Evolutionary conservation across 1,140 invertebrate species (phyloP).

Genomic region (Zeugodacus cucurbitae): DNA sequence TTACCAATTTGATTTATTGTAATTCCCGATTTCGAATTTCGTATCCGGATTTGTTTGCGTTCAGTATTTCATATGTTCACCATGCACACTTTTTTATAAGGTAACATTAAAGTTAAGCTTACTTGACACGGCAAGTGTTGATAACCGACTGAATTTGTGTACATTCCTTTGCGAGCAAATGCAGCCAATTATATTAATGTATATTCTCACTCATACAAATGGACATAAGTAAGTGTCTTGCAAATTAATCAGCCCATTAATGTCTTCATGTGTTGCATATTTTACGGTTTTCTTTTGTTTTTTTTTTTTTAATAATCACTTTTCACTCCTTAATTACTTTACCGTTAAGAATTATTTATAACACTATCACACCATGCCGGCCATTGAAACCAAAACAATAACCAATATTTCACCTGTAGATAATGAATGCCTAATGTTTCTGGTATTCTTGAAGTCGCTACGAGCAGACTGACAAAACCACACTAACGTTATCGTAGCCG

Average conservation of each 20-base stretch:
- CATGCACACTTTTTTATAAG: too few relatives aligned
- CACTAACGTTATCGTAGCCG: not conserved
- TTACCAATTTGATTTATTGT: too few relatives aligned
- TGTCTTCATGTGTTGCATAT: not conserved
- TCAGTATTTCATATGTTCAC: too few relatives aligned
- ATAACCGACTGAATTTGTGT: too few relatives aligned
- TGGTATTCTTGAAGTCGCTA: not conserved
- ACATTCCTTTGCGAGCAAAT: too few relatives aligned
- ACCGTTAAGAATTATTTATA: not conserved
- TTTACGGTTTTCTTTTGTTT: not conserved
- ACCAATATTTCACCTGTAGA: not conserved
- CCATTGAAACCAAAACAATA: not conserved
- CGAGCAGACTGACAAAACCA: not conserved
- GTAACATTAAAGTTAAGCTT: too few relatives aligned
- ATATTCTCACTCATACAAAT: not conserved
- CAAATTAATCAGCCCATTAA: not conserved
- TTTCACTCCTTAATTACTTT: not conserved
- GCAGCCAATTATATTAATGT: too few relatives aligned
- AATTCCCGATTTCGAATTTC: too few relatives aligned
- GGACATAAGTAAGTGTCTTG: not conserved
- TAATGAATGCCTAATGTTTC: not conserved
- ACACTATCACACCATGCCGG: not conserved
- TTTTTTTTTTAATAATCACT: not conserved
- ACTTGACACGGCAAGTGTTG: too few relatives aligned
- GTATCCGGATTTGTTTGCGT: too few relatives aligned